These are phyloP conservation scores for Pseudorhiza aurosa DNA, from an alignment of 30 jellyfish, hydroid and myxozoan genomes.

Conservation along the genomic window DNA sequence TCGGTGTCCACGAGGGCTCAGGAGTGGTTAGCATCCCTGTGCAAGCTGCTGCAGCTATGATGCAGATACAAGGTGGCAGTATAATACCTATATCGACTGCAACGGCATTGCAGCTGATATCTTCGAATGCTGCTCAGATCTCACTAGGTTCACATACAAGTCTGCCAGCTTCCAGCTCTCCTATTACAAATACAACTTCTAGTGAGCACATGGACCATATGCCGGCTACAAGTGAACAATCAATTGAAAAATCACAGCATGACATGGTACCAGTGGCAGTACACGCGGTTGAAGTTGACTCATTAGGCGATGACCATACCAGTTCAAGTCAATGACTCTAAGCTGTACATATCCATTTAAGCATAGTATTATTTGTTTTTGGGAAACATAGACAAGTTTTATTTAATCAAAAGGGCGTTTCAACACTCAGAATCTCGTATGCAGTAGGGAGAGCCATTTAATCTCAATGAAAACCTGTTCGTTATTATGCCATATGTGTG, in stretches of 20 bases:
- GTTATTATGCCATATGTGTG: no score
- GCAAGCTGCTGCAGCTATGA: constrained; percentile 98
- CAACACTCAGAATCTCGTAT: no score
- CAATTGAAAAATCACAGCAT: constrained; percentile 25
- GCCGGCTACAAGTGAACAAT: constrained; percentile 31
- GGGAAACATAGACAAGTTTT: no score
- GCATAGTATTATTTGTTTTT: no score
- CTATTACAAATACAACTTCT: constrained; percentile 45
- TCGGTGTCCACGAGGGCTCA: constrained; percentile 87
- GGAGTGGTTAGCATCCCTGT: constrained; percentile 95
- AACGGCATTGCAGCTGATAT: constrained; percentile 73
- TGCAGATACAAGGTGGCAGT: constrained; percentile 96
- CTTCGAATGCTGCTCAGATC: constrained; percentile 68
- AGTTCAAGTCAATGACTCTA: constrained; percentile 1
- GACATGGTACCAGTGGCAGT: constrained; percentile 74
- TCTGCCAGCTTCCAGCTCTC: constrained; percentile 32
- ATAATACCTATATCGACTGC: constrained; percentile 81
- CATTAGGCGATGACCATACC: constrained; percentile 56
- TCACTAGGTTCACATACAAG: constrained; percentile 43
- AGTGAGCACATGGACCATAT: constrained; percentile 46
- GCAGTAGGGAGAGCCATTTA: no score
- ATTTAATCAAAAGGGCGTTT: no score
- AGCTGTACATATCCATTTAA: no score
- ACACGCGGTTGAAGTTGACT: constrained; percentile 78
- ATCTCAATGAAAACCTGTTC: no score